Base-by-base conservation (phyloP, 2,888 invertebrate genomes). In the Spodoptera littoralis region DNA sequence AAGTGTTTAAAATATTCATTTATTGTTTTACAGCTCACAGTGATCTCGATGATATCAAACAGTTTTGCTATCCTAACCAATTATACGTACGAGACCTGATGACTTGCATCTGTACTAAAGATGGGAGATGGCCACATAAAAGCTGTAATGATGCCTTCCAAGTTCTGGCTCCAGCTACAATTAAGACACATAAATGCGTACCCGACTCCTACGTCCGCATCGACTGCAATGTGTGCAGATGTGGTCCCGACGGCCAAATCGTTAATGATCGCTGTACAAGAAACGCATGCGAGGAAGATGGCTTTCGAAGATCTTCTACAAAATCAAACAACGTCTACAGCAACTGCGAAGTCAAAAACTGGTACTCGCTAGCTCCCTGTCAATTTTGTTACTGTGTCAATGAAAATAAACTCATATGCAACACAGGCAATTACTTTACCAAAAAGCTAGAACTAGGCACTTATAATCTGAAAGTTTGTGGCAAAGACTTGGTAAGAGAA, bases 281-380 rank as follows among this genome's bases (percentile, higher is more conserved):
- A 68, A 90, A 92, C 44, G 60, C 66, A 4, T 93, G 93, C 60
- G 66, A 79, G 1, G 66, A 66, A 1, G 56, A 62, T 1, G 36
- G 30, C 22, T 63, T 62, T 12, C 70, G 76, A 6, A 80, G 82
- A 60, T 66, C 65, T 11, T 47, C 55, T 1, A 24, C 43, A 1
- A 55, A 65, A 12, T 48, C 48, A 2, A 76, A 62, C 24, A 76
- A 71, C 30, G 70, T 88, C 12, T 81, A 83, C 42, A 87, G 85
- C 0, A 86, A 76, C 6, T 93, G 93, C 60, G 72, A 84, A 64
- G 60, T 81, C 0, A 83, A 83, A 1, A 86, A 76, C 53, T 93
- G 92, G 92, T 93, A 92, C 55, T 88, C 91, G 0, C 54, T 90
- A 50, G 87, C 85, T 0, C 86, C 89, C 1, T 93, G 93, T 27